Base-by-base conservation (phyloP, 2,888 invertebrate genomes). In the Matsumyia berberina region DNA sequence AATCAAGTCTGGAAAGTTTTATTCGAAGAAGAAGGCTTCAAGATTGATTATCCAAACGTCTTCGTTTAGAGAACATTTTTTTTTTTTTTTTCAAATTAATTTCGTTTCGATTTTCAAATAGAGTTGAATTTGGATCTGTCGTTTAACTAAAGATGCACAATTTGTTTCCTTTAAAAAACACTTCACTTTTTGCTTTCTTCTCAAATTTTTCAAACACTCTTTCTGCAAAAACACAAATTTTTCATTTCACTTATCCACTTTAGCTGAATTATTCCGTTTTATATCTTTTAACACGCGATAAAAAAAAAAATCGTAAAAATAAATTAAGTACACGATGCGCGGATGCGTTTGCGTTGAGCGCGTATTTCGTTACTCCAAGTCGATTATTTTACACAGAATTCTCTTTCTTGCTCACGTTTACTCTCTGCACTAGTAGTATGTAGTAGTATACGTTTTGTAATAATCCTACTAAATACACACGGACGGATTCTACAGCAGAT, bases 291-390 rank as follows among this genome's bases (percentile, higher is more conserved):
- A 79, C 67, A 79, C 74, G 67, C 73, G 73, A 83, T 74, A 72
- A 72, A 67, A 46, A 53, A 24, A 55, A 53, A 42, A 57, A 44
- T 24, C 24, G 44, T 17, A 46, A 42, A 39, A 46, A 70, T 6
- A 33, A 44, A 57, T 55, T 80, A 76, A 76, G 70, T 80, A 76
- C 74, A 64, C 85, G 74, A 80, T 76, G 79, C 79, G 79, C 83
- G 83, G 69, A 85, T 85, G 85, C 80, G 80, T 85, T 79, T 83
- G 83, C 79, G 79, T 83, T 80, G 46, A 80, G 80, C 80, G 80
- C 85, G 80, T 85, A 80, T 85, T 85, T 85, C 80, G 80, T 79
- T 85, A 80, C 85, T 85, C 74, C 53, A 74, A 78, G 69, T 80
- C 74, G 85, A 70, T 70, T 69, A 78, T 69, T 57, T 80, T 74